Base-by-base conservation (phyloP, 1,140 invertebrate species). In the Helicoverpa zea region DNA sequence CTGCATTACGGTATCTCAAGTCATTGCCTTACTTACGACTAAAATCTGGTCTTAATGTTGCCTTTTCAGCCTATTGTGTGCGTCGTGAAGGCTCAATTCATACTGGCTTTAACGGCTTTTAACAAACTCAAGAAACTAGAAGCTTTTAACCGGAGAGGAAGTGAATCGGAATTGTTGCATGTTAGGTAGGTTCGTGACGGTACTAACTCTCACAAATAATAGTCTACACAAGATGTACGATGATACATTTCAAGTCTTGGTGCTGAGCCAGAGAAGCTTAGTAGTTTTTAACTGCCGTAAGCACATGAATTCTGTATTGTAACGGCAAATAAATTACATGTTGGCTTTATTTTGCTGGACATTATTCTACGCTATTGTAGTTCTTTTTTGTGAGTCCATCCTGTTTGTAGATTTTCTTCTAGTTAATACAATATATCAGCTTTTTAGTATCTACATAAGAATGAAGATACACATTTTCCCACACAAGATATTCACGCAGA, bases 1-100 rank as follows among this genome's bases (percentile, higher is more conserved):
- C 73, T 80, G 47, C 66, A 77, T 83, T 72, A 85, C 81, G 59
- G 70, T 87, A 86, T 83, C 81, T 84, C 86, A 88, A 86, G 85
- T 86, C 87, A 91, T 87, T 88, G 82, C 87, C 66, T 87, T 83
- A 84, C 87, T 88, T 90, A 87, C 86, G 84, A 85, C 86, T 88
- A 80, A 86, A 87, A 90, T 89, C 87, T 87, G 85, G 83, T 85
- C 83, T 86, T 91, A 90, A 91, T 90, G 86, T 88, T 91, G 85
- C 86, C 85, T 89, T 87, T 85, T 86, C 81, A 88, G 83, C 79
- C 86, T 81, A 89, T 91, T 91, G 90, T 91, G 82, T 74, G 63
- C 78, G 78, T 80, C 79, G 76, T 79, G 85, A 86, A 83, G 84
- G 83, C 86, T 84, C 87, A 87, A 89, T 90, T 89, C 87, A 88